These are phyloP conservation scores for Varanus komodoensis DNA, from an alignment of 2,113 vertebrate genomes.

Conservation along the genomic window DNA sequence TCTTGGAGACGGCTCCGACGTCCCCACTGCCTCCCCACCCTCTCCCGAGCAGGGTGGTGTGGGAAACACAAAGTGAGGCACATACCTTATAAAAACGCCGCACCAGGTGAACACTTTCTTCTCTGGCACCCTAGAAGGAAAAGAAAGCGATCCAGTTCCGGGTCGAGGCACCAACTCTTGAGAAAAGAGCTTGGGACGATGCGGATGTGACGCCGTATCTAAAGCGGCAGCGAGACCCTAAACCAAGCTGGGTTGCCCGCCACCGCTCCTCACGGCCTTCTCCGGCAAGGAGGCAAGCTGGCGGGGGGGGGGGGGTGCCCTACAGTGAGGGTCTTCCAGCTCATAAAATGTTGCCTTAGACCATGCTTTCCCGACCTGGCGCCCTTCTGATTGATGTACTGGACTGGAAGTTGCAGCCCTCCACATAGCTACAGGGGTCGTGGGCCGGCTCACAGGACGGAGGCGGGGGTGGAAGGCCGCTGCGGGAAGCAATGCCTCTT, in stretches of 20 bases:
- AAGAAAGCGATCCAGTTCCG: background rate
- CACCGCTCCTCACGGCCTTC: background rate
- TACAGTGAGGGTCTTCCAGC: no score
- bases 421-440: no score
- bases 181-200: background rate
- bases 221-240: background rate
- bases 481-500: no score
- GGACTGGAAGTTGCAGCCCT: no score
- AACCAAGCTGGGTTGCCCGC: background rate
- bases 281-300: background rate
- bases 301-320: no score
- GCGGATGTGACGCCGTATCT: background rate
- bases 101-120: constrained; percentile 94
- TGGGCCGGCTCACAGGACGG: no score
- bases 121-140: constrained; percentile 88
- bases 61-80: no score
- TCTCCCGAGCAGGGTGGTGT: background rate
- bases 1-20: no score
- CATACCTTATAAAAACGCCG: constrained; percentile 93
- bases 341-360: no score
- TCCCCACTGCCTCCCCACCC: background rate
- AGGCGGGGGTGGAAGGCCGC: no score
- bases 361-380: no score
- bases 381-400: no score
- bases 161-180: background rate